Percentiles rank a stretch among this genome's conserved stretches.
Evolutionary conservation across 2,797 vertebrate species (phyloP).

Genomic region (Rhinichthys osculus): DNA sequence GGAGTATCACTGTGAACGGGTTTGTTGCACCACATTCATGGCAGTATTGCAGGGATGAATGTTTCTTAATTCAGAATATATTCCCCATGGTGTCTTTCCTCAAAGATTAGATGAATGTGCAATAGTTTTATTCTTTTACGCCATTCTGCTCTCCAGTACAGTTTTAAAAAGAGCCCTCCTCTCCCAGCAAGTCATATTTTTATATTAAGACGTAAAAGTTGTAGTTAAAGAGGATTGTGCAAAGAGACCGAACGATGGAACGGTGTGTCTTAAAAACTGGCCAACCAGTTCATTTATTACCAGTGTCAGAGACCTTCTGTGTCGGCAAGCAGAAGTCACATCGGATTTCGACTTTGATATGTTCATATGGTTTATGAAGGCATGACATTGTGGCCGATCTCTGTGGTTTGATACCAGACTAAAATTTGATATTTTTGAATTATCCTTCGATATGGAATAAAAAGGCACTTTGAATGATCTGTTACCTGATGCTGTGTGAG

Average conservation of each 20-base stretch:
- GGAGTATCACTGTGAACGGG: slow-evolving; percentile 57
- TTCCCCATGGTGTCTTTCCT: slow-evolving; percentile 60
- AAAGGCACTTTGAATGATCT: slow-evolving; percentile 73
- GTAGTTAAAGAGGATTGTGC: slow-evolving; percentile 64
- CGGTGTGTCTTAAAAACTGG: slow-evolving; percentile 63
- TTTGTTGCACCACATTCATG: slow-evolving; percentile 39
- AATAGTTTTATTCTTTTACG: slow-evolving; percentile 75
- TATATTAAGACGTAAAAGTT: slow-evolving; percentile 68
- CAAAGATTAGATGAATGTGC: slow-evolving; percentile 71
- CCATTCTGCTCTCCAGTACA: slow-evolving; percentile 60
- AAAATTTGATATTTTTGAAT: slow-evolving; percentile 68
- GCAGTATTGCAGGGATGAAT: slow-evolving; percentile 55
- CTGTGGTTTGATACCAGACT: slow-evolving; percentile 60
- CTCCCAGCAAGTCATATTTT: slow-evolving; percentile 75
- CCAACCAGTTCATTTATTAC: slow-evolving; percentile 70
- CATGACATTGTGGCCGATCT: slow-evolving; percentile 55
- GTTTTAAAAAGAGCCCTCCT: slow-evolving; percentile 65
- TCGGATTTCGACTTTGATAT: slow-evolving; percentile 43
- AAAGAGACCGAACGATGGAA: slow-evolving; percentile 49
- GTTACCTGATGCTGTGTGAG: slow-evolving; percentile 46
- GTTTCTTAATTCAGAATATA: slow-evolving; percentile 61
- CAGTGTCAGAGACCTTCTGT: slow-evolving; percentile 65
- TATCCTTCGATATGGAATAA: slow-evolving; percentile 72
- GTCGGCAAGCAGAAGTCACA: slow-evolving; percentile 59
- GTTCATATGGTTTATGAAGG: slow-evolving; percentile 71